These are phyloP conservation scores for Platycnemis pennipes DNA, from an alignment of 2,888 invertebrate genomes.

Conservation along the genomic window DNA sequence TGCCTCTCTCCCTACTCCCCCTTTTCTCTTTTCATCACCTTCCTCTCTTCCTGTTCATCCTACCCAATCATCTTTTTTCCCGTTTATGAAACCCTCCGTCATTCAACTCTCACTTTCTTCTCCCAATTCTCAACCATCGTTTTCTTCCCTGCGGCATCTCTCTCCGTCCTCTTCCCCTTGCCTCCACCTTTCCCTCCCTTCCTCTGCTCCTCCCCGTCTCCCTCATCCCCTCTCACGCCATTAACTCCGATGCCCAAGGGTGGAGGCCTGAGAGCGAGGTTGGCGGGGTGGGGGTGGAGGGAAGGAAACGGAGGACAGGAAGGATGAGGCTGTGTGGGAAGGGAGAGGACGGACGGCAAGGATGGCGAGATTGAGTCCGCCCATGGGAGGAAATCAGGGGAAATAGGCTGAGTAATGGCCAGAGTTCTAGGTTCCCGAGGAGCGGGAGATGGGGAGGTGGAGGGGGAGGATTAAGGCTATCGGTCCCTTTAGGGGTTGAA, in stretches of 20 bases:
- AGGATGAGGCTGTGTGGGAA: not conserved
- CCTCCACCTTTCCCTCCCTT: slow-evolving; percentile 7
- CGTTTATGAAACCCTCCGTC: too few species aligned
- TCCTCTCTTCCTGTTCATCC: too few species aligned
- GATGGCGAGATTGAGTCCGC: slow-evolving; percentile 64
- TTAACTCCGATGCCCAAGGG: slow-evolving; percentile 46
- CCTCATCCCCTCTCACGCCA: slow-evolving; percentile 44
- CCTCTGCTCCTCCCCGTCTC: not conserved
- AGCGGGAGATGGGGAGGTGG: not conserved
- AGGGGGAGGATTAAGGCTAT: slow-evolving; percentile 21
- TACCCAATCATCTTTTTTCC: too few species aligned
- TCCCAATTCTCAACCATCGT: not conserved
- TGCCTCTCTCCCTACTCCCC: too few species aligned
- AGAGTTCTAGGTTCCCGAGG: slow-evolving; percentile 43
- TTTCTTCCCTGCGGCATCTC: not conserved
- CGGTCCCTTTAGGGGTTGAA: slow-evolving; percentile 14
- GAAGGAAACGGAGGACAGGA: not conserved
- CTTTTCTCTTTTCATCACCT: too few species aligned
- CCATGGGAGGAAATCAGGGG: slow-evolving; percentile 65
- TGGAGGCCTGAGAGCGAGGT: slow-evolving; percentile 31
- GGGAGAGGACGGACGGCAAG: not conserved
- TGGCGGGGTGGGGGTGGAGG: not conserved
- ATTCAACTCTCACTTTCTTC: not conserved
- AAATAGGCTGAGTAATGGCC: slow-evolving; percentile 67
- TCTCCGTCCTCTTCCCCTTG: not conserved